Percentiles rank a stretch among this genome's conserved stretches.
phyloP scores from a whole-genome alignment of 2,888 invertebrate species.

The Drosophila robusta region DNA sequence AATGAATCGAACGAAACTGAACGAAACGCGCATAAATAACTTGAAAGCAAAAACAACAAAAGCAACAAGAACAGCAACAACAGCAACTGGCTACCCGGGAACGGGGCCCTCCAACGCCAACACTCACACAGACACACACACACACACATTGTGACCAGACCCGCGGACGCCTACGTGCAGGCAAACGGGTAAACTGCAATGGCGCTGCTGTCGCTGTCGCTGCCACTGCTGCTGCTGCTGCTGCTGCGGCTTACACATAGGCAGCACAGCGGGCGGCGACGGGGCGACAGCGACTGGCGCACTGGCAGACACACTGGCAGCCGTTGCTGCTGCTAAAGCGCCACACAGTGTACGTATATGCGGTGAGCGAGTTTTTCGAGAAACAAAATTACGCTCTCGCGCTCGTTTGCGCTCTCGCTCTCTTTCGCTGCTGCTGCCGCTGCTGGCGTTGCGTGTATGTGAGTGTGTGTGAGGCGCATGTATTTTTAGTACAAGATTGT shows the following conservation, averaged over 20 bases:
- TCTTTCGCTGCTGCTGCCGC: constrained; percentile 24
- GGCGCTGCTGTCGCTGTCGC: constrained; percentile 53
- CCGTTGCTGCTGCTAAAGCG: constrained; percentile 61
- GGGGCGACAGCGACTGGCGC: constrained; percentile 66
- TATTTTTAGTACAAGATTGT: constrained; percentile 81
- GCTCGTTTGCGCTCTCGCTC: constrained; percentile 17
- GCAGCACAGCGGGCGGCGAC: constrained; percentile 24
- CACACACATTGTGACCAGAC: constrained; percentile 53
- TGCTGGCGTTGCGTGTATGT: constrained; percentile 24
- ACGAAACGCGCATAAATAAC: constrained; percentile 77
- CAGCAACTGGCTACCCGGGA: constrained; percentile 48
- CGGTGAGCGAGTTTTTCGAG: constrained; percentile 17
- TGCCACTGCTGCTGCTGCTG: constrained; percentile 16
- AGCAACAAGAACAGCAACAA: constrained; percentile 34
- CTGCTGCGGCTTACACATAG: constrained; percentile 26
- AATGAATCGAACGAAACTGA: constrained; percentile 78
- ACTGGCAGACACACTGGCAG: constrained; percentile 79
- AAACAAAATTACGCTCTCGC: constrained; percentile 23
- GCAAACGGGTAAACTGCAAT: constrained; percentile 62
- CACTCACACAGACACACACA: constrained; percentile 33
- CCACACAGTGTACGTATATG: constrained; percentile 58
- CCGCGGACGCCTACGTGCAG: constrained; percentile 68
- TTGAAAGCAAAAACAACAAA: constrained; percentile 53
- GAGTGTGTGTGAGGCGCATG: constrained; percentile 62
- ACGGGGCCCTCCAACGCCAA: constrained; percentile 75